Evolutionary conservation across 2,113 vertebrate species (phyloP).

Genomic region (Hymenochirus boettgeri): DNA sequence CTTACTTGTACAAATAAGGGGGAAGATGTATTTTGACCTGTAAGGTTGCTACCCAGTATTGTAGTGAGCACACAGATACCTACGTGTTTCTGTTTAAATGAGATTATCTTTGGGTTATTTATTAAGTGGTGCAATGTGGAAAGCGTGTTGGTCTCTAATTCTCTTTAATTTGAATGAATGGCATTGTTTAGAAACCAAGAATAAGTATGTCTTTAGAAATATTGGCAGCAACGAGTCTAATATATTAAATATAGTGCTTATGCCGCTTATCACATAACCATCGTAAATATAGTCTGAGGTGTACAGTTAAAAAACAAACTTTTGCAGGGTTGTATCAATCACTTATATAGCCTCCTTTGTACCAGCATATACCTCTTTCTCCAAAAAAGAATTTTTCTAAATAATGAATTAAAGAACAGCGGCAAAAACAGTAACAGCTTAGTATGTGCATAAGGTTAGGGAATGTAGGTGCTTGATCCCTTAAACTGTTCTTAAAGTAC

Average conservation of each 20-base stretch:
- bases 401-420: not conserved
- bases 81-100: slow-evolving; percentile 5
- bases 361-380: not conserved
- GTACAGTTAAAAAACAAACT: not conserved
- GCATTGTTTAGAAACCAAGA: no score
- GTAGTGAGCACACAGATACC: not conserved
- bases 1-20: not conserved
- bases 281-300: not conserved
- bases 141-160: not conserved
- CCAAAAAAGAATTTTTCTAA: not conserved
- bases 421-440: not conserved
- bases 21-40: slow-evolving; percentile 1
- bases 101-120: not conserved
- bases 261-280: not conserved
- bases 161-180: no score
- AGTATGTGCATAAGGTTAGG: not conserved
- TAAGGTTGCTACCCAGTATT: slow-evolving; percentile 2
- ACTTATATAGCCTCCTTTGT: not conserved
- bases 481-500: not conserved
- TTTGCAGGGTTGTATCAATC: not conserved
- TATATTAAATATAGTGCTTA: not conserved
- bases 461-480: not conserved
- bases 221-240: not conserved
- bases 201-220: not conserved
- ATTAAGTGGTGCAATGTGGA: not conserved